Percentiles rank a stretch among this genome's conserved stretches.
Conservation (phyloP, 2,888 invertebrate species). For the Lepidocyrtoides sp. region DNA sequence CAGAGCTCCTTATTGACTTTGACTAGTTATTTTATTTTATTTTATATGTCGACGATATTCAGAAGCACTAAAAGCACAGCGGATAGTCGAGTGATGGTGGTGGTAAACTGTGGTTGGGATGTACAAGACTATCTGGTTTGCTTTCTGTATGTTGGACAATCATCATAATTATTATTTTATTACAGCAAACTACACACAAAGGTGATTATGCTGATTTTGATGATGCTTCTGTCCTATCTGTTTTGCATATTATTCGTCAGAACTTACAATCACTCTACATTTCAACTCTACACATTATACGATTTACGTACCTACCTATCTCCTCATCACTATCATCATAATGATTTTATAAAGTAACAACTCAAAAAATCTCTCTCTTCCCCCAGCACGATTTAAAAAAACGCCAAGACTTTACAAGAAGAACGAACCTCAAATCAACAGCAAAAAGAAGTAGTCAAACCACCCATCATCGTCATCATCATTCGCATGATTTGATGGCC, state of each 20-base stretch:
- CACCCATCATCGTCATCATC: conserved; percentile 64
- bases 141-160: neutral
- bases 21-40: too few relatives aligned
- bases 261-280: conserved; percentile 59
- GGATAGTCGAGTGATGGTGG: neutral
- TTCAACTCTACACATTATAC: conserved; percentile 10
- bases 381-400: conserved; percentile 39
- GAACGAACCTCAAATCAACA: conserved; percentile 71
- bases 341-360: conserved; percentile 1
- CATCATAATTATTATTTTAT: conserved; percentile 72
- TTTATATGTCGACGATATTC: neutral
- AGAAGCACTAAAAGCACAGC: neutral
- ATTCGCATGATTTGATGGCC: conserved; percentile 59
- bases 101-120: too few relatives aligned
- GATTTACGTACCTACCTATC: neutral
- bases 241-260: conserved; percentile 71
- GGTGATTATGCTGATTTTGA: conserved; percentile 78
- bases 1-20: conserved; percentile 36
- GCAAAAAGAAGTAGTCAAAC: conserved; percentile 76
- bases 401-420: conserved; percentile 22
- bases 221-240: conserved; percentile 75
- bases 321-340: conserved; percentile 11
- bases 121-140: neutral
- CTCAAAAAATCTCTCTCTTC: conserved; percentile 29
- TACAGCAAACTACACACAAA: conserved; percentile 67